Base-by-base conservation (phyloP, 2,888 invertebrate genomes). In the Herminia tarsipennalis region DNA sequence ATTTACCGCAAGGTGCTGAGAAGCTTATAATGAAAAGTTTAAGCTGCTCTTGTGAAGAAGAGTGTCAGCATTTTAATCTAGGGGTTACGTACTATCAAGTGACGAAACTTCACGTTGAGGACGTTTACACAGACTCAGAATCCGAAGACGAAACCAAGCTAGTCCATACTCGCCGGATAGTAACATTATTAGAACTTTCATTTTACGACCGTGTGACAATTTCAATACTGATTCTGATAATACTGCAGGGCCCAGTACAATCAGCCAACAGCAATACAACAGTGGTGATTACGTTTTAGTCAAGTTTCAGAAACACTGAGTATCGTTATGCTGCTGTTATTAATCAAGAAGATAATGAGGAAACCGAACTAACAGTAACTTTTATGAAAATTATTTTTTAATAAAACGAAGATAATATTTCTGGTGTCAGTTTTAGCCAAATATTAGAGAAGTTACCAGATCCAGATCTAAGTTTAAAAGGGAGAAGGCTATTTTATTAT, bases 1-100 rank as follows among this genome's bases (percentile, higher is more conserved):
- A 76, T 1, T 79, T 17, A 76, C 73, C 25, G 73, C 51, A 1
- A 41, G 55, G 9, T 25, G 70, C 4, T 78, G 76, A 48, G 38
- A 73, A 54, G 56, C 61, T 21, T 73, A 46, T 40, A 46, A 44
- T 44, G 39, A 34, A 46, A 40, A 33, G 33, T 28, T 45, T 34
- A 21, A 45, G 39, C 21, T 45, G 45, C 45, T 20, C 10, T 45
- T 45, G 44, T 39, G 39, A 45, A 14, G 45, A 45, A 16, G 34
- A 38, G 21, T 45, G 45, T 16, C 66, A 16, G 72, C 34, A 29
- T 55, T 55, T 35, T 28, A 30, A 36, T 34, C 13, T 46, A 12
- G 33, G 33, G 20, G 33, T 33, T 8, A 28, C 14, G 1, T 6
- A 28, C 14, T 28, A 28, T 14, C 8, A 14, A 28, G n/a, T 16